Base-by-base conservation (phyloP, 2,888 invertebrate genomes). In the Tinea semifulvella region DNA sequence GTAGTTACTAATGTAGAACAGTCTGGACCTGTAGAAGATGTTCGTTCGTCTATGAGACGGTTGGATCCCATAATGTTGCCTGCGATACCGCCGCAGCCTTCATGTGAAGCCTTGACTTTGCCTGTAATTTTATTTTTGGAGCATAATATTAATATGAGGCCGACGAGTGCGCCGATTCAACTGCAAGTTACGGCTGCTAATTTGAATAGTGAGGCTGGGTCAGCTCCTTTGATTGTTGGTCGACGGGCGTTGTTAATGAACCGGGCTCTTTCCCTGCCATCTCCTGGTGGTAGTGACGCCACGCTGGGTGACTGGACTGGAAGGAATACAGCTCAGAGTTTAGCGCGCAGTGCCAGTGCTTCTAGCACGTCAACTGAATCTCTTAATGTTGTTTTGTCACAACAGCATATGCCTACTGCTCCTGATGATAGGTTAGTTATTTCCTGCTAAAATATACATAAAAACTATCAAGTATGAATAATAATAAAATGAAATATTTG, bases 71-170 rank as follows among this genome's bases (percentile, higher is more conserved):
- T 80, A 54, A 60, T 74, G 44, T 52, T 80, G 42, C 80, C 80
- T 20, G 74, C 76, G 43, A 62, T 77, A 49, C 51, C 65, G 2
- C 62, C 68, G 47, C 65, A 71, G 48, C 18, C 46, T 3, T 53
- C 61, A 7, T 65, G 66, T 49, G 76, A 77, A 50, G 71, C 70
- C 17, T 55, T 80, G 27, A 80, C 80, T 10, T 56, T 80, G 49
- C 80, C 80, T 35, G 80, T 80, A 39, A 77, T 80, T 56, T 58
- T 80, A 38, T 80, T 80, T 53, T 56, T 80, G 49, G 80, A 80
- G 49, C 75, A 75, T 53, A 70, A 77, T 49, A 70, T 76, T 31
- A 75, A 79, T 47, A 66, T 76, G 67, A 60, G 79, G 27, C 80
- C 80, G 20, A 76, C 76, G 0, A 79, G 76, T 53, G 74, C 77